Conservation (phyloP, 2,113 vertebrate species). For the Tyrannus savana region DNA sequence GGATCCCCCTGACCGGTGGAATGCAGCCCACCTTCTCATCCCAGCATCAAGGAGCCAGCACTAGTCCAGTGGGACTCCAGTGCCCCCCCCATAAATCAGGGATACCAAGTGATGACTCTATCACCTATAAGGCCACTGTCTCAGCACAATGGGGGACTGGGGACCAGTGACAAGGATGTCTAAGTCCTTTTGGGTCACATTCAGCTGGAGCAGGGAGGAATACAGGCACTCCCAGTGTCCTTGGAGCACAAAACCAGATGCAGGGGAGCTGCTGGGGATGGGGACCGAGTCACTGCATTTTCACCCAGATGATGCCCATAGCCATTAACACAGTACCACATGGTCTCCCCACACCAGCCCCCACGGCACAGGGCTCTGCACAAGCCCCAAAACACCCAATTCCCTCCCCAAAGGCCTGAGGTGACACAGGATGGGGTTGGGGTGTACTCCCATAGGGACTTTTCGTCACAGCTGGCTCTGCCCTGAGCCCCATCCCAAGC, state of each 20-base stretch:
- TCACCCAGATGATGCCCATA: background rate
- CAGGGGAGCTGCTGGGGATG: accelerated
- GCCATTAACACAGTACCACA: background rate
- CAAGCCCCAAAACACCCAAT: background rate
- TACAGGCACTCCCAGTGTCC: background rate
- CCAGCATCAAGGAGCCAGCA: background rate
- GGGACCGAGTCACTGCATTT: background rate
- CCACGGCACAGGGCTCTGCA: accelerated
- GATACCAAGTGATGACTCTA: background rate
- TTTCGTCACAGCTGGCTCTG: accelerated
- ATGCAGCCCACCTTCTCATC: background rate
- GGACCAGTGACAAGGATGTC: background rate
- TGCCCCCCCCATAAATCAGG: background rate
- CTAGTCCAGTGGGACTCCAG: accelerated
- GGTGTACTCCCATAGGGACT: accelerated
- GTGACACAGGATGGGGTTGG: background rate
- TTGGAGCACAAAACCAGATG: background rate
- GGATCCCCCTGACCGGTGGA: background rate
- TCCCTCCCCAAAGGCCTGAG: background rate
- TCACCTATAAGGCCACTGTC: background rate
- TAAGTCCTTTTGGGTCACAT: background rate
- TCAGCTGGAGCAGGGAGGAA: background rate
- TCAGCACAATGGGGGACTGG: background rate
- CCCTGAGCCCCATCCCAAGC: background rate
- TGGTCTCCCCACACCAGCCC: background rate